Conservation (phyloP, 2,888 invertebrate genomes). For the Lagria hirta region DNA sequence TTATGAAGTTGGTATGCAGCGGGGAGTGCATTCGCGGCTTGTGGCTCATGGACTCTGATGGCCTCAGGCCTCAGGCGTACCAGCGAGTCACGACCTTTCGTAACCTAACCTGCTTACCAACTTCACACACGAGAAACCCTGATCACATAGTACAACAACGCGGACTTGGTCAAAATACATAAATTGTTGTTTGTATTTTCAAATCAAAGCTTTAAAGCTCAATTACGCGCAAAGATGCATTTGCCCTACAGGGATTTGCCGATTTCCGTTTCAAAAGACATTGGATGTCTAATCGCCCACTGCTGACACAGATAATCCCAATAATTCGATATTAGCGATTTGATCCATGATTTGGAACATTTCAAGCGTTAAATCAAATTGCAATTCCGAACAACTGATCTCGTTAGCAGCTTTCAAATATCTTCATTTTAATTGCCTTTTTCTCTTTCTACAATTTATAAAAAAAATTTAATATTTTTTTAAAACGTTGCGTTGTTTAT, state of each 20-base stretch:
- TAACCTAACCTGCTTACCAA: conserved; percentile 51
- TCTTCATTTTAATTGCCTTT: no score
- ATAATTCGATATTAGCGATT: conserved; percentile 45
- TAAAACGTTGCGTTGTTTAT: no score
- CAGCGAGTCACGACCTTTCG: conserved; percentile 52
- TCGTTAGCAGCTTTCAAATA: no score
- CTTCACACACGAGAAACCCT: conserved; percentile 44
- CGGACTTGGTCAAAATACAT: conserved; percentile 16
- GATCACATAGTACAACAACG: conserved; percentile 40
- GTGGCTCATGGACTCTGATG: conserved; percentile 40
- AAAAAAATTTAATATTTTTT: conserved; percentile 15
- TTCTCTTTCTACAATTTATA: conserved; percentile 1
- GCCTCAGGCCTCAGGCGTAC: conserved; percentile 45
- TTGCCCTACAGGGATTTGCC: no score
- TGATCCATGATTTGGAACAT: conserved; percentile 45
- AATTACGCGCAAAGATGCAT: no score
- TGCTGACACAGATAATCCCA: conserved; percentile 49
- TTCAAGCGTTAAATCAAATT: conserved; percentile 48
- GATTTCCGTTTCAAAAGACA: conserved; percentile 8
- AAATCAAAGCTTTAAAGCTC: no score
- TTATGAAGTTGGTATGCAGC: conserved; percentile 27
- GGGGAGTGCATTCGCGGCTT: conserved; percentile 43
- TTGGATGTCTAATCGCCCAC: conserved; percentile 29
- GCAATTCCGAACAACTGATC: conserved; percentile 19
- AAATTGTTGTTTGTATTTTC: no score